phyloP scores from a whole-genome alignment of 2,113 vertebrate genomes.

The Erpornis zantholeuca region DNA sequence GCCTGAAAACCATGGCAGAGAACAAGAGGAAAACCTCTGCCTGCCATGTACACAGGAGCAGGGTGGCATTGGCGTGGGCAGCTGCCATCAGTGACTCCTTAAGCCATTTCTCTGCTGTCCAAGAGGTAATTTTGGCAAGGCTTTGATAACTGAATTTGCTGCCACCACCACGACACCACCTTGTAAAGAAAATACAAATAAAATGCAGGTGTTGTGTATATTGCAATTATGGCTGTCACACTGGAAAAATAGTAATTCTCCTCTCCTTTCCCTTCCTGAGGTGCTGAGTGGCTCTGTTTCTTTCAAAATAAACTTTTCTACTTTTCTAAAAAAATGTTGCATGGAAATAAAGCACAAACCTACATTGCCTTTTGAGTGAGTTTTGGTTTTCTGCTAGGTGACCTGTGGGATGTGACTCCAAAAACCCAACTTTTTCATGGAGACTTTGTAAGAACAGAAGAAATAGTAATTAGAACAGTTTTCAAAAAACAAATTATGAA shows the following conservation, averaged over 20 bases:
- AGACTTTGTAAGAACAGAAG: background rate
- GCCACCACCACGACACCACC: background rate
- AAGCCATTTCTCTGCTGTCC: background rate
- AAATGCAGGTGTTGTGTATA: background rate
- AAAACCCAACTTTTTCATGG: background rate
- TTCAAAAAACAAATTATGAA: background rate
- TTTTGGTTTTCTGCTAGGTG: background rate
- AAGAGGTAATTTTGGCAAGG: background rate
- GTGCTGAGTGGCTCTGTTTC: background rate
- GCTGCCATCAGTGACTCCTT: background rate
- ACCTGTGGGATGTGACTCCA: background rate
- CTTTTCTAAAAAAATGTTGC: background rate
- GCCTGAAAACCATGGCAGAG: background rate
- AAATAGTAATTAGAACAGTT: background rate
- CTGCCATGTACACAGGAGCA: accelerated
- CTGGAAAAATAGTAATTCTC: background rate
- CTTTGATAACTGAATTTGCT: background rate
- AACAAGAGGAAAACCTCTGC: background rate
- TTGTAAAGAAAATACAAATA: background rate
- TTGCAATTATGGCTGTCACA: background rate
- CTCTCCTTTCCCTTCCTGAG: background rate
- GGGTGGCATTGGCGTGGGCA: accelerated
- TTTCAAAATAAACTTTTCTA: background rate
- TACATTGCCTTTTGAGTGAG: background rate
- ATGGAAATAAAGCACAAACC: background rate